Percentiles rank a stretch among this genome's conserved stretches.
Evolutionary conservation across 2,113 vertebrate species (phyloP).

Genomic region (Urocolius indicus): DNA sequence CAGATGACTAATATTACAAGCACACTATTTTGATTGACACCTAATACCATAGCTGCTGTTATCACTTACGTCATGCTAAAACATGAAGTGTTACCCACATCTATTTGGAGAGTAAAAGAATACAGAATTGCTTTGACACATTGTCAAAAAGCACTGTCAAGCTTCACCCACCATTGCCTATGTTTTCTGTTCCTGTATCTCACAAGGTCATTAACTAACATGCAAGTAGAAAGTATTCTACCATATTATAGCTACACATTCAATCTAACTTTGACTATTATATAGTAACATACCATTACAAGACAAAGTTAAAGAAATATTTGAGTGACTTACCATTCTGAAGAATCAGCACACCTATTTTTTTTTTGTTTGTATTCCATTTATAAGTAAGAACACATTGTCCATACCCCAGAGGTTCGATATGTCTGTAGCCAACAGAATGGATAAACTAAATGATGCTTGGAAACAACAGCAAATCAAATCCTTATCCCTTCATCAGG

Average conservation of each 20-base stretch:
- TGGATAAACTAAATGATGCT: background rate
- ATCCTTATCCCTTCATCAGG: background rate
- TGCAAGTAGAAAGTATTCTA: slow-evolving; percentile 1
- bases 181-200: slow-evolving; percentile 47
- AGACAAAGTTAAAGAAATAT: background rate
- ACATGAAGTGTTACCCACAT: slow-evolving; percentile 67
- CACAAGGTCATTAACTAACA: slow-evolving; percentile 52
- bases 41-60: slow-evolving; percentile 64
- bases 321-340: slow-evolving; percentile 39
- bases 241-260: background rate
- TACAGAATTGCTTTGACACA: slow-evolving; percentile 64
- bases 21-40: slow-evolving; percentile 60
- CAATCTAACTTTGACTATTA: background rate
- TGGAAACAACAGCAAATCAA: background rate
- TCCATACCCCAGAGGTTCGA: background rate
- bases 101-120: slow-evolving; percentile 59
- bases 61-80: slow-evolving; percentile 66
- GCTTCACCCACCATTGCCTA: slow-evolving; percentile 57
- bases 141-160: slow-evolving; percentile 64
- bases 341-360: slow-evolving; percentile 1
- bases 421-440: background rate
- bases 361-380: background rate
- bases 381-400: background rate
- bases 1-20: slow-evolving; percentile 60
- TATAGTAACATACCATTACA: background rate